Base-by-base conservation (phyloP, 2,797 vertebrate genomes). In the Epinephelus awoara region DNA sequence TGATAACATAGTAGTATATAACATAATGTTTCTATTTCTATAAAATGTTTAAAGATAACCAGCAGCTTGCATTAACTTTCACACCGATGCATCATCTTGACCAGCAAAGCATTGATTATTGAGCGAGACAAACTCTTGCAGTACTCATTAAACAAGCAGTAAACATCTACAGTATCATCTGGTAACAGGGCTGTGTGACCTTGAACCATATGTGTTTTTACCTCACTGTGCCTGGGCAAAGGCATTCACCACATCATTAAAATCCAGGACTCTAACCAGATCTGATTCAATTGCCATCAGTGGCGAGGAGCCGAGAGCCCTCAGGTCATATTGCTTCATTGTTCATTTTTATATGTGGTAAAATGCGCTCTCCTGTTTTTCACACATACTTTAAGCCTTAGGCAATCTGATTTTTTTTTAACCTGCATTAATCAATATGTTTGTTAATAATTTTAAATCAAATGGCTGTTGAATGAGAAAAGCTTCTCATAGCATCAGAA, bases 241-340 rank as follows among this genome's bases (percentile, higher is more conserved):
- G 62, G n/a, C 69, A 17, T 72, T 66, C 72, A 54, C 77, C 79
- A 54, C 88, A 84, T 88, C 89, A 89, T 91, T 90, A 86, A 90
- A 87, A 89, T 67, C 82, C 71, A 29, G 63, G 11, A 25, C 79
- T 72, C 59, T 34, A 72, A 79, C 86, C 70, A 77, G 61, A 83
- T 75, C 82, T 67, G 77, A 84, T 79, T 62, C 77, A 74, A 61
- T 81, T 67, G 52, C 66, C 63, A 54, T 83, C 75, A 67, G 40
- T 62, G 51, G 46, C 21, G 65, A 76, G 77, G 46, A 73, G 72
- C 67, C 3, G 44, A 49, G 21, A 49, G 69, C 64, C 82, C 82
- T 71, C 47, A 2, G 61, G 69, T 88, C 59, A 56, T 66, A 54
- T 76, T 72, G 52, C 66, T 54, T 68, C 52, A 50, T n/a, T 8